These are phyloP conservation scores for Sarcoramphus papa DNA, from an alignment of 2,797 vertebrate genomes.

Conservation along the genomic window DNA sequence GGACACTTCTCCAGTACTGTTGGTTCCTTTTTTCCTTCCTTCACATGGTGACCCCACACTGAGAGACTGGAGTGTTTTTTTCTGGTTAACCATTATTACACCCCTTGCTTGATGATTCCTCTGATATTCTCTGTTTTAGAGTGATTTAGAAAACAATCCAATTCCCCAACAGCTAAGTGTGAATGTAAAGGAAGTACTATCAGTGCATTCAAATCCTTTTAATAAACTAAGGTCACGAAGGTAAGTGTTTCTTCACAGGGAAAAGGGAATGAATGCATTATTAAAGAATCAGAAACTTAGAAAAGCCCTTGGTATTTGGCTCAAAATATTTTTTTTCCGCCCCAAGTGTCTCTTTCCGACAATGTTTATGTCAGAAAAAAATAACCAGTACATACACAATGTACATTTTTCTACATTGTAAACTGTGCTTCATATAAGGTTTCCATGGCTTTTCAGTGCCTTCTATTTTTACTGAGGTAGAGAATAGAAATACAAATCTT, in stretches of 20 bases:
- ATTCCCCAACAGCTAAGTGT: background rate
- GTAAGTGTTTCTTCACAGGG: background rate
- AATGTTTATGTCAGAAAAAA: background rate
- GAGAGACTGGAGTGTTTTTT: background rate
- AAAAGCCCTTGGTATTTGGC: background rate
- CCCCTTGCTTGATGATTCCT: background rate
- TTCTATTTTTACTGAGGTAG: background rate
- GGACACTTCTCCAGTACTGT: background rate
- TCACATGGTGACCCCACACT: background rate
- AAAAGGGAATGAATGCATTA: background rate
- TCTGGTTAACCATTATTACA: background rate
- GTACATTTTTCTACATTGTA: background rate
- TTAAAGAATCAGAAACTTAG: background rate
- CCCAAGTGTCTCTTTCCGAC: background rate
- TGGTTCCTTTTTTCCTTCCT: background rate
- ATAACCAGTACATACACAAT: no score
- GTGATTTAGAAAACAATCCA: background rate
- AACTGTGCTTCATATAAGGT: background rate
- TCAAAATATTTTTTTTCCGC: rapidly evolving
- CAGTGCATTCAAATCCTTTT: background rate
- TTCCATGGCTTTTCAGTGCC: background rate
- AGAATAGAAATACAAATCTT: background rate
- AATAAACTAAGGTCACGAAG: background rate
- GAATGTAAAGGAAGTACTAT: background rate
- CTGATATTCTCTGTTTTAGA: background rate